phyloP scores from a whole-genome alignment of 2,113 vertebrate species.

The Eonycteris spelaea region DNA sequence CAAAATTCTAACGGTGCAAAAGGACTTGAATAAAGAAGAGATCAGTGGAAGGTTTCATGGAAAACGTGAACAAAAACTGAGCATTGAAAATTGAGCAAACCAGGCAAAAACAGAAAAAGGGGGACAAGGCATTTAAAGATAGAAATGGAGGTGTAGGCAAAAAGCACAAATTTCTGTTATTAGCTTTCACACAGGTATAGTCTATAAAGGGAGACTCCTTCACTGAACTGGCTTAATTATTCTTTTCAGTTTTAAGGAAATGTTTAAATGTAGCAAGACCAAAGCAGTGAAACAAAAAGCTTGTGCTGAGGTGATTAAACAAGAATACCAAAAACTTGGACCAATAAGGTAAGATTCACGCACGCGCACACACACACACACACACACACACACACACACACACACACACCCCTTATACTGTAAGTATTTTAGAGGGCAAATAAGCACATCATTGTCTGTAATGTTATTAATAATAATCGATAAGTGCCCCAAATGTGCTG shows the following conservation, averaged over 20 bases:
- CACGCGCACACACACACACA: accelerated
- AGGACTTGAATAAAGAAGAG: not conserved
- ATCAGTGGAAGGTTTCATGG: not conserved
- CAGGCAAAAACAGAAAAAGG: not conserved
- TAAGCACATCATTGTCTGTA: not conserved
- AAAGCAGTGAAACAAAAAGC: conserved; percentile 83
- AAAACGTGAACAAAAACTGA: not conserved
- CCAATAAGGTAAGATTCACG: conserved; percentile 82
- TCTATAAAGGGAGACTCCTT: not conserved
- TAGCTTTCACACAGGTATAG: not conserved
- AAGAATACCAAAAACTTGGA: conserved; percentile 88
- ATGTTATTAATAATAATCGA: not conserved
- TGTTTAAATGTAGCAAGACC: conserved; percentile 82
- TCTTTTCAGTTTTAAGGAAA: conserved; percentile 85
- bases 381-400: not conserved
- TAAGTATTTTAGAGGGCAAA: not conserved
- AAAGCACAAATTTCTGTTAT: not conserved
- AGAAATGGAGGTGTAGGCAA: accelerated
- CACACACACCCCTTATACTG: not conserved
- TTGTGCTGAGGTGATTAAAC: conserved; percentile 83
- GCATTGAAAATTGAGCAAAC: not conserved
- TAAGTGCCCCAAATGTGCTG: not conserved
- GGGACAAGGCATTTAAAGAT: not conserved
- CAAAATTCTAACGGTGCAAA: not conserved
- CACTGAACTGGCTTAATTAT: not conserved